Percentiles rank a stretch among this genome's conserved stretches.
Evolutionary conservation across 2,888 invertebrate species (phyloP).

Genomic region (Caenorhabditis japonica): DNA sequence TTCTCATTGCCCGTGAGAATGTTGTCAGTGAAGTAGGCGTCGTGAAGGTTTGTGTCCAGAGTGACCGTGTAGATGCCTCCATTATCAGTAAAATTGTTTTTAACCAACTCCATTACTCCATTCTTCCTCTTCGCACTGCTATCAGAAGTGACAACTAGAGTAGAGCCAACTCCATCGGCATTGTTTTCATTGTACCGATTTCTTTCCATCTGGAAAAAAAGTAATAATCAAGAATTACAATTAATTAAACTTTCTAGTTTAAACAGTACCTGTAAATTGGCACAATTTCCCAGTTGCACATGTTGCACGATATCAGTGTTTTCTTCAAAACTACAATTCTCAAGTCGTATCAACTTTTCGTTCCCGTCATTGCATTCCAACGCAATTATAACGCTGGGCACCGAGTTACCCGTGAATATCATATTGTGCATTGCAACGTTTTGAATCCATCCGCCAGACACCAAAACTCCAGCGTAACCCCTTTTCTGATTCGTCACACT

Average conservation of each 20-base stretch:
- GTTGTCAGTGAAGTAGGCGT: slow-evolving; percentile 44
- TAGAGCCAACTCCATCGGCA: slow-evolving; percentile 38
- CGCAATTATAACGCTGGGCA: slow-evolving; percentile 50
- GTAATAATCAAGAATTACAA: not conserved
- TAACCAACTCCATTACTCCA: slow-evolving; percentile 30
- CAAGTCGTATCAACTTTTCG: slow-evolving; percentile 49
- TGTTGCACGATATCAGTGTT: slow-evolving; percentile 55
- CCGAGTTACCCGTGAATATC: slow-evolving; percentile 37
- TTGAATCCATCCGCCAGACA: slow-evolving; percentile 54
- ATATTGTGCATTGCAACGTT: slow-evolving; percentile 48
- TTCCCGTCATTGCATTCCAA: slow-evolving; percentile 56
- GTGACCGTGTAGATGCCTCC: slow-evolving; percentile 47
- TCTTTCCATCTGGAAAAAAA: slow-evolving; percentile 31
- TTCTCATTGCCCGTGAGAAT: slow-evolving; percentile 43
- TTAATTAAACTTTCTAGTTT: not conserved
- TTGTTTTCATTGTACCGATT: slow-evolving; percentile 40
- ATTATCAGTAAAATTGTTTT: slow-evolving; percentile 43
- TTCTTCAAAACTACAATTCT: slow-evolving; percentile 42
- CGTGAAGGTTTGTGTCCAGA: slow-evolving; percentile 32
- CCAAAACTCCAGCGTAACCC: slow-evolving; percentile 52
- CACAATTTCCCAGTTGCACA: slow-evolving; percentile 54
- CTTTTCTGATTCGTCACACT: slow-evolving; percentile 48
- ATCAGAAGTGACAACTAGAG: slow-evolving; percentile 37
- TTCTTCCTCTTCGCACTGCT: slow-evolving; percentile 18
- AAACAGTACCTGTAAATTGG: slow-evolving; percentile 36